A percentile compares a stretch with the other conserved stretches of the same genome.
phyloP scores from a whole-genome alignment of 2,888 invertebrate species.

The Polydesmus complanatus region DNA sequence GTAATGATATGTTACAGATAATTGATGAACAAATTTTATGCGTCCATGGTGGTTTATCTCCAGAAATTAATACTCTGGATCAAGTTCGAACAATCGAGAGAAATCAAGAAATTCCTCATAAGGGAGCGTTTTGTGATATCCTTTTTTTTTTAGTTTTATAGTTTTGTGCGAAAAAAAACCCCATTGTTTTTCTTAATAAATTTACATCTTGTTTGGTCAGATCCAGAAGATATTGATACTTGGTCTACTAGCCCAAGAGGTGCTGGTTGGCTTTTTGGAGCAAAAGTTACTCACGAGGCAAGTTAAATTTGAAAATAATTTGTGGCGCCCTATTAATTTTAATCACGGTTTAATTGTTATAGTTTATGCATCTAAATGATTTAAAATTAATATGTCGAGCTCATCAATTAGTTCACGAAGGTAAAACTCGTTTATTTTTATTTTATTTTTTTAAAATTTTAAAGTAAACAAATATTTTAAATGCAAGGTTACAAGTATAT shows the following conservation, averaged over 20 bases:
- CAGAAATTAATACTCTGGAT: conserved; percentile 90
- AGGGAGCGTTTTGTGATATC: conserved; percentile 90
- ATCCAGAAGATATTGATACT: conserved; percentile 89
- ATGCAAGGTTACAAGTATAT: conserved; percentile 96
- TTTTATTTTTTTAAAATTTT: no score
- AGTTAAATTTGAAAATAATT: no score
- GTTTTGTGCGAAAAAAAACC: conserved; percentile 15
- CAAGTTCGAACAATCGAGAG: conserved; percentile 90
- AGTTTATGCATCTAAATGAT: conserved; percentile 83
- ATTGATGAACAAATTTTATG: conserved; percentile 95
- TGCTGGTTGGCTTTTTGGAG: conserved; percentile 95
- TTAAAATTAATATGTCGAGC: conserved; percentile 91
- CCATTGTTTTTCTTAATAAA: background rate
- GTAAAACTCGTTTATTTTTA: conserved; percentile 36
- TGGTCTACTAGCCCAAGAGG: conserved; percentile 92
- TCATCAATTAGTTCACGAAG: conserved; percentile 98
- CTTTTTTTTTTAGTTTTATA: conserved; percentile 21
- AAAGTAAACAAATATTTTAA: no score
- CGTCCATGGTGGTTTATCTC: conserved; percentile 94
- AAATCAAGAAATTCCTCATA: conserved; percentile 95
- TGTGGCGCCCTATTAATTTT: conserved; percentile 2
- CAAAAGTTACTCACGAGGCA: conserved; percentile 69
- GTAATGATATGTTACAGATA: conserved; percentile 47
- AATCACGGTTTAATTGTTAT: conserved; percentile 17
- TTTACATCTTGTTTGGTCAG: conserved; percentile 81